Evolutionary conservation across 2,113 vertebrate genomes (phyloP).

Genomic region (Nycticryphes semicollaris): DNA sequence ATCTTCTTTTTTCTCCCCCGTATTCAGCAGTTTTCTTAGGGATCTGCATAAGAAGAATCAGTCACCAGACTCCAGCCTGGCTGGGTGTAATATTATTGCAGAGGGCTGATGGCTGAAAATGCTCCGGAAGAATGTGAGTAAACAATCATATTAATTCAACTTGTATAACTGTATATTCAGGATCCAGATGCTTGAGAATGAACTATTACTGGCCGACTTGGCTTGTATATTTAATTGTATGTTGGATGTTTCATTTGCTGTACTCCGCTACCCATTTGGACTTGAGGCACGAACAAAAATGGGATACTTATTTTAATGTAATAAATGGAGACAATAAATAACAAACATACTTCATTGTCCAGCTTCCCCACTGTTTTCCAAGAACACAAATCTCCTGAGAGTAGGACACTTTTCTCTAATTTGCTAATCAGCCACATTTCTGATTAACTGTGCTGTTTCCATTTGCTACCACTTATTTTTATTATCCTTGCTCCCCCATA

Average conservation of each 20-base stretch:
- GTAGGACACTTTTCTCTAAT: neutral
- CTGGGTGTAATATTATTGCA: conserved; percentile 17
- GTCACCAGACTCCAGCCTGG: conserved; percentile 32
- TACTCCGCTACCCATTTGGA: neutral
- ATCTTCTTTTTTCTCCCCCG: neutral
- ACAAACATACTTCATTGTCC: neutral
- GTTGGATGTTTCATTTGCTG: neutral
- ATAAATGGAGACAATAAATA: conserved; percentile 17
- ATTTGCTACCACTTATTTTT: conserved; percentile 49
- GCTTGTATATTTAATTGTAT: conserved; percentile 10
- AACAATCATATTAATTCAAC: conserved; percentile 37
- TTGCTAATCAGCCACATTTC: conserved; percentile 48
- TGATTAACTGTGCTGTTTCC: conserved; percentile 40
- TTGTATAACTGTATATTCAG: conserved; percentile 13
- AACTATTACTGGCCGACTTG: neutral
- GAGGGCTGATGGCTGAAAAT: conserved; percentile 4
- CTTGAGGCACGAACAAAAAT: neutral
- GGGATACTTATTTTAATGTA: conserved; percentile 32
- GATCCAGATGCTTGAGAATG: conserved; percentile 37
- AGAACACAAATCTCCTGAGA: neutral
- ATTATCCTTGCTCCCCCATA: neutral
- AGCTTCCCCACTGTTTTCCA: conserved; percentile 17
- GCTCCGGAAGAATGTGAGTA: conserved; percentile 29
- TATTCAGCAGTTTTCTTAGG: neutral
- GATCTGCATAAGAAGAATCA: neutral